Conservation (phyloP, 2,888 invertebrate species). For the Drosophila anomalipes region DNA sequence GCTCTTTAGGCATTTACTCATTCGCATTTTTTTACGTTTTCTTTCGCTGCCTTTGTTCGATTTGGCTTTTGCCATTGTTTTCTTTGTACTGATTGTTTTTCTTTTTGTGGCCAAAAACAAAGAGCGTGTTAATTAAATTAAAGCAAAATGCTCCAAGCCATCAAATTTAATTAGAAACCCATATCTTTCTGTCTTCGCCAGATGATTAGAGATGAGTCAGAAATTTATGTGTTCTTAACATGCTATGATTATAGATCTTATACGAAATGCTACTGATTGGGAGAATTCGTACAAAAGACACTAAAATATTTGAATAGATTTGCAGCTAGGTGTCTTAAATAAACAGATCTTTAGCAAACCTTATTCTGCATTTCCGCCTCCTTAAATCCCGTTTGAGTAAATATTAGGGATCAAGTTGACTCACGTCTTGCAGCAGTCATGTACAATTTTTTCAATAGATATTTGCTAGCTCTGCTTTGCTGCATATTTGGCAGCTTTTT, state of each 20-base stretch:
- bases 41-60: conserved; percentile 36
- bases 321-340: neutral
- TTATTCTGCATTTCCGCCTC: conserved; percentile 14
- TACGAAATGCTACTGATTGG: neutral
- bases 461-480: conserved; percentile 8
- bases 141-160: conserved; percentile 46
- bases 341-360: conserved; percentile 22
- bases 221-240: conserved; percentile 2
- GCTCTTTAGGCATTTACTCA: conserved; percentile 10
- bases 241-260: neutral
- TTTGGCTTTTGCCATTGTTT: conserved; percentile 34
- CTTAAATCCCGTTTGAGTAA: conserved; percentile 14
- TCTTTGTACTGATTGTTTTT: conserved; percentile 43
- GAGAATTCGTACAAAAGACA: neutral
- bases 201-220: neutral
- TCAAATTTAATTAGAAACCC: conserved; percentile 20
- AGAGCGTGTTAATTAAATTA: conserved; percentile 63
- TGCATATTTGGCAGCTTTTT: conserved; percentile 18
- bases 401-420: conserved; percentile 26
- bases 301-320: neutral
- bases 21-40: conserved; percentile 4
- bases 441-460: conserved; percentile 13
- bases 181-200: neutral
- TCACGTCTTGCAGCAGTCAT: conserved; percentile 23
- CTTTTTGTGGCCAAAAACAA: conserved; percentile 45